Base-by-base conservation (phyloP, 2,888 invertebrate genomes). In the Lasioglossum vierecki region DNA sequence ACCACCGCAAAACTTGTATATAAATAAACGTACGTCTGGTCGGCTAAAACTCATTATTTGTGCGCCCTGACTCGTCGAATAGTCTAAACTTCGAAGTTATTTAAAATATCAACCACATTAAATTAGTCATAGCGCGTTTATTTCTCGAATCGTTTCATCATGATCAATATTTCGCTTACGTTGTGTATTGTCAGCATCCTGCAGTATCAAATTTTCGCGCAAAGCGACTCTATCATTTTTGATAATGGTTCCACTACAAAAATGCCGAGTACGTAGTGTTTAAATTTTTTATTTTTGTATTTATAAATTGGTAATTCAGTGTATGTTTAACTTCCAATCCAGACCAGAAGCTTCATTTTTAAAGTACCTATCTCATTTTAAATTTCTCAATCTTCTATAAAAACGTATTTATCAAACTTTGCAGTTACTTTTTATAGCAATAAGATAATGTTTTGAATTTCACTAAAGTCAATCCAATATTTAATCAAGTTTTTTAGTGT, bases 211-310 rank as follows among this genome's bases (percentile, higher is more conserved):
- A 79, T 63, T 22, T 35, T 49, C 18, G 85, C 84, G 1, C 90
- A 89, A n/a, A 70, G 57, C 0, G 71, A 80, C 26, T 76, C 80
- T 63, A 83, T 89, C 26, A 41, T 73, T 68, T 90, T 90, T 63
- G 80, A 70, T 22, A 66, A 9, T 49, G 26, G 49, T 4, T 49
- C 44, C 3, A 70, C 79, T 1, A 41, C 70, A 13, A 44, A 26
- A 68, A 15, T 70, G 39, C 22, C 80, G 81, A 44, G 90, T 90
- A 89, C 4, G 84, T 76, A 77, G 13, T n/a, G 46, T 39, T 66
- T 53, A 30, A 46, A 44, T 13, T 44, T 44, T 44, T 44, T 44
- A 44, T 44, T 44, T 44, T 44, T 13, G 4, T 39, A 66, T 18
- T 35, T 63, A 15, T 30, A 26, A 63, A 63, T 30, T 63, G 5